Conservation (phyloP, 2,888 invertebrate species). For the Eupithecia inturbata region DNA sequence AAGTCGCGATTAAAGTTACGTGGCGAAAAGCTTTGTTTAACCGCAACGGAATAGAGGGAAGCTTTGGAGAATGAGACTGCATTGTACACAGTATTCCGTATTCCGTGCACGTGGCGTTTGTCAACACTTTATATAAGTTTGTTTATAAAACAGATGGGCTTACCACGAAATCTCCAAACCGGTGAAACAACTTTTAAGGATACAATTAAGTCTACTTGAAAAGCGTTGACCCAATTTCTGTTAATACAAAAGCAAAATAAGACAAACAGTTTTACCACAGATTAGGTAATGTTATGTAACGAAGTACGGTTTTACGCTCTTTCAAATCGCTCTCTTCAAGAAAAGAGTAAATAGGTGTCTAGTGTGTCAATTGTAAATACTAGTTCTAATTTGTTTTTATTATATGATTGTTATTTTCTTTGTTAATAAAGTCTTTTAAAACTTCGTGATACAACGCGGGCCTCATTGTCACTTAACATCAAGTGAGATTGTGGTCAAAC, state of each 20-base stretch:
- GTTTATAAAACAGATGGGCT: background rate
- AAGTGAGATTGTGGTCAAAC: background rate
- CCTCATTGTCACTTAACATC: background rate
- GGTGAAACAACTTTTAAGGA: background rate
- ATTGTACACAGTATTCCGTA: constrained; percentile 21
- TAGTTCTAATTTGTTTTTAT: no score
- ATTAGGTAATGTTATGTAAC: background rate
- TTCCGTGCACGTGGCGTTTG: constrained; percentile 12
- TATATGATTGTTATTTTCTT: no score
- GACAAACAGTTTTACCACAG: background rate
- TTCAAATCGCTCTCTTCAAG: background rate
- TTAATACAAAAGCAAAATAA: background rate
- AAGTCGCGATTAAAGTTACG: constrained; percentile 37
- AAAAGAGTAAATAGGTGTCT: background rate
- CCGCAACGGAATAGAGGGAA: constrained; percentile 26
- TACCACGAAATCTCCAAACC: background rate
- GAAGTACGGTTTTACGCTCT: background rate
- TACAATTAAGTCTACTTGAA: background rate
- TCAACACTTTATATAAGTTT: constrained; percentile 8
- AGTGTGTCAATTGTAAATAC: no score
- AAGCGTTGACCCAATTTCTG: background rate
- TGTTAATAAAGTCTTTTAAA: no score
- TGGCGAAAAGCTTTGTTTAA: constrained; percentile 38
- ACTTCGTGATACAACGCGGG: background rate
- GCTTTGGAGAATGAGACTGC: constrained; percentile 27